phyloP scores from a whole-genome alignment of 2,797 vertebrate species.

The Mormyrus hasselquistii region DNA sequence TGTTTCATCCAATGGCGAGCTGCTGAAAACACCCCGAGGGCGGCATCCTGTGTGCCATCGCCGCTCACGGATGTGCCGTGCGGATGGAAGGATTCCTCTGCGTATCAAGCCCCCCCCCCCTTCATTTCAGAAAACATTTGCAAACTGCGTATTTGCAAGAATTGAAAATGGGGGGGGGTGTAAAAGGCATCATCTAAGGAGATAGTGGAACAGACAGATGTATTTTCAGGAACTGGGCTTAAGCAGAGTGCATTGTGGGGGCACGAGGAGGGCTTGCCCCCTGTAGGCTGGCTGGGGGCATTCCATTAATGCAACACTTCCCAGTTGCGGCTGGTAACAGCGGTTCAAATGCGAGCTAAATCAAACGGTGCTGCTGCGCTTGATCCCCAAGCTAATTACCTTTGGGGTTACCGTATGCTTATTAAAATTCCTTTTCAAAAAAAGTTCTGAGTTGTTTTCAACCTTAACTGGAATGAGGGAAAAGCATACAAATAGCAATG shows the following conservation, averaged over 20 bases:
- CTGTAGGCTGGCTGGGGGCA: slow-evolving; percentile 43
- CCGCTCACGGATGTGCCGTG: slow-evolving; percentile 28
- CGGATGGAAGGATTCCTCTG: slow-evolving; percentile 34
- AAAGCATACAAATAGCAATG: slow-evolving; percentile 35
- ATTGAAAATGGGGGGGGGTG: slow-evolving; percentile 27
- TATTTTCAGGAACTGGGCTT: slow-evolving; percentile 46
- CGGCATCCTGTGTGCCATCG: slow-evolving; percentile 26
- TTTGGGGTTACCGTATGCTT: slow-evolving; percentile 54
- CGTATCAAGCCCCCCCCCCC: slow-evolving; percentile 29
- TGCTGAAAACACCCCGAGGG: slow-evolving; percentile 46
- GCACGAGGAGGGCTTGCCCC: slow-evolving; percentile 25
- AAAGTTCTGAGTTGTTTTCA: slow-evolving; percentile 50
- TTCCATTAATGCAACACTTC: slow-evolving; percentile 51
- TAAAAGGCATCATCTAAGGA: slow-evolving; percentile 41
- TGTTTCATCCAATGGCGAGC: slow-evolving; percentile 40
- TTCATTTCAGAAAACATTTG: slow-evolving; percentile 31
- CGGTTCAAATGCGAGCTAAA: slow-evolving; percentile 49
- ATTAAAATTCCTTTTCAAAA: slow-evolving; percentile 47
- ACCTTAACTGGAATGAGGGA: slow-evolving; percentile 31
- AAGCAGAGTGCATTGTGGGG: slow-evolving; percentile 22
- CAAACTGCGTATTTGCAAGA: slow-evolving; percentile 49
- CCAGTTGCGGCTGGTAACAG: slow-evolving; percentile 43
- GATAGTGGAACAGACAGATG: slow-evolving; percentile 54
- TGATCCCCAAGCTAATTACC: slow-evolving; percentile 60
- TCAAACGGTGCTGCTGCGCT: slow-evolving; percentile 43